Base-by-base conservation (phyloP, 2,888 invertebrate genomes). In the Marasmarcha lunaedactyla region DNA sequence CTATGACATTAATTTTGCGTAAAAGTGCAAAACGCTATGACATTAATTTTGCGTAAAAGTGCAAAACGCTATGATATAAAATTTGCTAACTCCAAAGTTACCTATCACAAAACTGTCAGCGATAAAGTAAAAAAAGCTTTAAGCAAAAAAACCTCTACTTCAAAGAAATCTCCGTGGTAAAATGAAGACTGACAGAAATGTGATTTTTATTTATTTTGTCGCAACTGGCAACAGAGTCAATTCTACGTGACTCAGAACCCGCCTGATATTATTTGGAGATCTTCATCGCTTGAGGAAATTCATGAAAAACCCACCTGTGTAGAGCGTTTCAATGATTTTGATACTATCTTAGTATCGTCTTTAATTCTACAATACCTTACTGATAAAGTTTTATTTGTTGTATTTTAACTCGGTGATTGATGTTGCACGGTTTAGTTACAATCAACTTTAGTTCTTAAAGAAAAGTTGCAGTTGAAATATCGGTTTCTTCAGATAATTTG, bases 111-210 rank as follows among this genome's bases (percentile, higher is more conserved):
- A n/a, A n/a, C n/a, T n/a, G n/a, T n/a, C n/a, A n/a, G n/a, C n/a
- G n/a, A 25, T 25, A 25, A 30, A 25, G 9, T 5, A 25, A 25
- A 25, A 5, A 5, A 48, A 49, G 30, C 48, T 41, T 55, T 59
- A 64, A 62, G 66, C 60, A 69, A 66, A 63, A 54, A 54, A 49
- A n/a, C n/a, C n/a, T n/a, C n/a, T n/a, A n/a, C n/a, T n/a, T n/a
- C n/a, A n/a, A n/a, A n/a, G n/a, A n/a, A n/a, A n/a, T n/a, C 54
- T 47, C 47, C 51, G 47, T 50, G 49, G 46, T 43, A 47, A 57
- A 63, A 69, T 66, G 65, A 69, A 66, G 67, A 67, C 54, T 68
- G 68, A 68, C 63, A 56, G 30, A 30, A 30, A 30, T 30, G 30
- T 33, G 33, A 36, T 41, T 40, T 41, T 30, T 30, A 30, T 30